Conservation (phyloP, 2,888 invertebrate genomes). For the Dryococelus australis region DNA sequence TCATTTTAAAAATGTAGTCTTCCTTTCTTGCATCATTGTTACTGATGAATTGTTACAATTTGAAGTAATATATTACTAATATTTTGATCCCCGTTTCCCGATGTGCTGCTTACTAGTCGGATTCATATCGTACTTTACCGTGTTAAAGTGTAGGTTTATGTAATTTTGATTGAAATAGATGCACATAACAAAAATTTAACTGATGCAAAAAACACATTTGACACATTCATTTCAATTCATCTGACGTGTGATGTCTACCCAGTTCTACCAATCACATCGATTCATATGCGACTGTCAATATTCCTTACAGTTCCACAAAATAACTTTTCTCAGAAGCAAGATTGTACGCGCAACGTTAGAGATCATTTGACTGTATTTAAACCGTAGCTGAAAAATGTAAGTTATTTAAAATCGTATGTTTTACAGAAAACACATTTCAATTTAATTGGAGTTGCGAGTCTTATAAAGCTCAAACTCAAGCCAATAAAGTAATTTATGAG, state of each 20-base stretch:
- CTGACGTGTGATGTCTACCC: background rate
- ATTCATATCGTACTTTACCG: background rate
- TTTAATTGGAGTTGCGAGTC: too few relatives aligned
- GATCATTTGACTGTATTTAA: too few relatives aligned
- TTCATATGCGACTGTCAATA: too few relatives aligned
- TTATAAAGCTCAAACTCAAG: too few relatives aligned
- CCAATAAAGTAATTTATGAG: too few relatives aligned
- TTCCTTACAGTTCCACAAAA: too few relatives aligned
- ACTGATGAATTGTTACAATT: background rate
- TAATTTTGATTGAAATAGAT: background rate
- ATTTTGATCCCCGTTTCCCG: too few relatives aligned
- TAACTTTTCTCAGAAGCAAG: too few relatives aligned
- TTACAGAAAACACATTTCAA: too few relatives aligned
- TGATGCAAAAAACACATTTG: background rate
- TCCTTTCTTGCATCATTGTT: background rate
- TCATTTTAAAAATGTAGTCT: background rate
- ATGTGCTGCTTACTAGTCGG: background rate
- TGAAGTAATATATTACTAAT: background rate
- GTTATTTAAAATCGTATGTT: too few relatives aligned
- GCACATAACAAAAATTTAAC: background rate
- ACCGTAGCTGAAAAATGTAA: too few relatives aligned
- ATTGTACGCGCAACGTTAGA: too few relatives aligned
- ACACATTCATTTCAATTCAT: background rate
- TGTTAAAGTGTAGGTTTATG: background rate
- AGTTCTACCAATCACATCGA: background rate